Conservation (phyloP, 2,888 invertebrate species). For the Leptarthrus brevirostris region DNA sequence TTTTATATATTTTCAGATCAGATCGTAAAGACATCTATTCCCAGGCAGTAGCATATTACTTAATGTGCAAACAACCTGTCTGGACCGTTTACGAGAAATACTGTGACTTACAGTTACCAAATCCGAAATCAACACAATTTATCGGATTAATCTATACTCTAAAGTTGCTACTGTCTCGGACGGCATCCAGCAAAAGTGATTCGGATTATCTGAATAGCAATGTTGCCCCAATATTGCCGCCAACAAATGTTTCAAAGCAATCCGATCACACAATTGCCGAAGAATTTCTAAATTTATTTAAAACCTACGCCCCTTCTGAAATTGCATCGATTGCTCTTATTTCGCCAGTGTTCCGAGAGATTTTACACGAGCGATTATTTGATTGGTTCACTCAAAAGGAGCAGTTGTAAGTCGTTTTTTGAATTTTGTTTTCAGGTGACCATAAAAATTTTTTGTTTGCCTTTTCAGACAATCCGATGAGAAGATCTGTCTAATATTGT, state of each 20-base stretch:
- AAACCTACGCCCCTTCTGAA: constrained; percentile 59
- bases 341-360: constrained; percentile 64
- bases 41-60: constrained; percentile 65
- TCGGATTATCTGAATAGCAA: constrained; percentile 62
- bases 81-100: constrained; percentile 44
- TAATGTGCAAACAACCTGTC: constrained; percentile 60
- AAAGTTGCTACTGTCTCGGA: constrained; percentile 61
- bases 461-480: constrained; percentile 31
- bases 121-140: not conserved
- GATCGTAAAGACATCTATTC: constrained; percentile 64
- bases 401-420: constrained; percentile 25
- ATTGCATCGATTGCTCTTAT: constrained; percentile 63
- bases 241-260: constrained; percentile 53
- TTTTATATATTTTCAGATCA: constrained; percentile 58
- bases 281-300: constrained; percentile 61
- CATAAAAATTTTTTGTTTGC: not conserved
- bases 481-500: constrained; percentile 46
- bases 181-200: constrained; percentile 62
- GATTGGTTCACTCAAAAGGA: not conserved
- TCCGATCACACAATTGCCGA: constrained; percentile 52
- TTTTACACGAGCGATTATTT: constrained; percentile 61
- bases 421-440: not conserved
- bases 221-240: constrained; percentile 60
- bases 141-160: constrained; percentile 64
- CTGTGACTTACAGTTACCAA: not conserved